Base-by-base conservation (phyloP, 2,113 vertebrate genomes). In the Myotis yumanensis region DNA sequence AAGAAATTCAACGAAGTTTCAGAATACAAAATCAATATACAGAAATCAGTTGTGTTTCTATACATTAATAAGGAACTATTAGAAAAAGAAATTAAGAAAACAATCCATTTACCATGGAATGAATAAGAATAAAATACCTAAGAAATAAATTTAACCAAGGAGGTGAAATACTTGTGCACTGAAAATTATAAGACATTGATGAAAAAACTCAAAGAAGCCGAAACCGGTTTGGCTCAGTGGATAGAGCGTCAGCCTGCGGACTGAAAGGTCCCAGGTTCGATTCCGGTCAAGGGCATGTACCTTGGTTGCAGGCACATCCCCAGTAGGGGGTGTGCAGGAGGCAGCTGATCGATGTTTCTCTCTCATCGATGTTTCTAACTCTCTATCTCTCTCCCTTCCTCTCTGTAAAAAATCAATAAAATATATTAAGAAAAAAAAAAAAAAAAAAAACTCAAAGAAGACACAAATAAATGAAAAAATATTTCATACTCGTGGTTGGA, bases 361-460 rank as follows among this genome's bases (percentile, higher is more conserved):
- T n/a, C n/a, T n/a, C n/a, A n/a, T n/a, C n/a, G n/a, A n/a, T n/a
- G n/a, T n/a, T n/a, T n/a, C n/a, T n/a, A n/a, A n/a, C n/a, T n/a
- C n/a, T n/a, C n/a, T n/a, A n/a, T n/a, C n/a, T n/a, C n/a, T n/a
- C n/a, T n/a, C n/a, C n/a, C n/a, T n/a, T n/a, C n/a, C n/a, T n/a
- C n/a, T n/a, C n/a, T n/a, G n/a, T n/a, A n/a, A n/a, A n/a, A n/a
- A n/a, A n/a, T n/a, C n/a, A n/a, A n/a, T n/a, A n/a, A n/a, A n/a
- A n/a, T n/a, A n/a, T n/a, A n/a, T n/a, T n/a, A n/a, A n/a, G n/a
- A n/a, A n/a, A n/a, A n/a, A n/a, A n/a, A n/a, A n/a, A n/a, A n/a
- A n/a, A n/a, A n/a, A n/a, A 90, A 82, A 89, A 81, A 82, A 89
- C 7, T 90, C 25, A 76, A 76, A 76, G 52, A n/a, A 59, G 66